phyloP scores from a whole-genome alignment of 2,797 vertebrate species.

The Anguilla obscura region DNA sequence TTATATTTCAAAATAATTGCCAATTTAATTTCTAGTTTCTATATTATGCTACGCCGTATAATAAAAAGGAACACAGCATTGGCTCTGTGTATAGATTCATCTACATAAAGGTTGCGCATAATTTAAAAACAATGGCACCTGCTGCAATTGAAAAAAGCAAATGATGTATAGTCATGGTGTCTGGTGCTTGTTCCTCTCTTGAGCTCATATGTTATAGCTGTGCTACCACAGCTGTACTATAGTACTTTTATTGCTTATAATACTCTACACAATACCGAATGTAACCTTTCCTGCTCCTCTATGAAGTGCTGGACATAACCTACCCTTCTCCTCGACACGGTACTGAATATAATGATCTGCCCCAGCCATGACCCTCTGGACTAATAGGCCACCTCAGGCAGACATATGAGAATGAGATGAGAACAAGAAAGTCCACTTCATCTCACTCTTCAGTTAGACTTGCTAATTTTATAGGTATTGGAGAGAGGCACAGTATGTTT shows the following conservation, averaged over 20 bases:
- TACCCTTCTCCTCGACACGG: slow-evolving; percentile 28
- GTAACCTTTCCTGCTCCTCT: no score
- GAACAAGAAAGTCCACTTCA: slow-evolving; percentile 21
- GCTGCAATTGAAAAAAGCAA: background rate
- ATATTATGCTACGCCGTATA: background rate
- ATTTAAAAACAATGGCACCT: background rate
- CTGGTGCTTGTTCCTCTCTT: background rate
- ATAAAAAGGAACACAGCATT: background rate
- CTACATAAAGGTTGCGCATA: no score
- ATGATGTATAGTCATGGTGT: background rate
- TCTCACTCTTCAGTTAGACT: slow-evolving; percentile 16
- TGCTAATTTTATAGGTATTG: slow-evolving; percentile 15
- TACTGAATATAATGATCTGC: slow-evolving; percentile 40
- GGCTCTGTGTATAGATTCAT: no score
- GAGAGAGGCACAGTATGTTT: background rate
- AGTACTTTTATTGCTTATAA: background rate
- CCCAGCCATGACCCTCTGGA: slow-evolving; percentile 27
- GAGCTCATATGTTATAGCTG: background rate
- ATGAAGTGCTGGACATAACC: background rate
- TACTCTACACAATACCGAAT: slow-evolving; percentile 65
- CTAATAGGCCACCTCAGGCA: background rate
- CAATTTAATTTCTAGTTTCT: background rate
- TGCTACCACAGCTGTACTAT: background rate
- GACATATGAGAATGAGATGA: background rate
- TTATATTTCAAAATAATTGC: background rate